Evolutionary conservation across 2,888 invertebrate genomes (phyloP).

Genomic region (Mamestra brassicae): DNA sequence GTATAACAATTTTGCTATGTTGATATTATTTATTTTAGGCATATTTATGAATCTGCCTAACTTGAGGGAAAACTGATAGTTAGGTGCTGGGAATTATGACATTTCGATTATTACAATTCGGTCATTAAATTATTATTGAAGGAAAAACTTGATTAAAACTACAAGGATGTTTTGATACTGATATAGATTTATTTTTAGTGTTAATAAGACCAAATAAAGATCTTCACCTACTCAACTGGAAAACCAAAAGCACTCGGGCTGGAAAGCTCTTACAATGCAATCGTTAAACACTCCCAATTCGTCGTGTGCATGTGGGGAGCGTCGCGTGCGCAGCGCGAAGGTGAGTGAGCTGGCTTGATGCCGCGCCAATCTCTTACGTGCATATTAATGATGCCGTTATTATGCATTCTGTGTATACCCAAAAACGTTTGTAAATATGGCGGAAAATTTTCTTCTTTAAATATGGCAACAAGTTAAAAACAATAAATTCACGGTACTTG

Average conservation of each 20-base stretch:
- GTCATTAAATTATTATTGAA: background rate
- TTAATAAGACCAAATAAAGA: background rate
- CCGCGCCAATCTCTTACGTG: constrained; percentile 82
- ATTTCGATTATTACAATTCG: too few species aligned
- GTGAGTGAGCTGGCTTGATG: constrained; percentile 84
- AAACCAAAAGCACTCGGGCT: constrained; percentile 38
- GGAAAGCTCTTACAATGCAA: constrained; percentile 59
- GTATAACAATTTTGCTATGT: background rate
- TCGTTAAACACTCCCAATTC: constrained; percentile 58
- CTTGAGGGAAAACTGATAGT: constrained; percentile 2
- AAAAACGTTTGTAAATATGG: constrained; percentile 41
- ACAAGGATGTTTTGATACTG: background rate
- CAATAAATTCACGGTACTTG: constrained; percentile 63
- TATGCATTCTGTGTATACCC: constrained; percentile 61
- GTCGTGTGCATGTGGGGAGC: constrained; percentile 64
- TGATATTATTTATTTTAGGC: background rate
- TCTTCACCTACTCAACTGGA: constrained; percentile 10
- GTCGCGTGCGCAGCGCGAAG: constrained; percentile 78
- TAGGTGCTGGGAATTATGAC: background rate
- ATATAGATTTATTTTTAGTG: background rate
- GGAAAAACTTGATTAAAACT: background rate
- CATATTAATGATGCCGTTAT: constrained; percentile 69
- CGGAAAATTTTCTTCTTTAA: constrained; percentile 33
- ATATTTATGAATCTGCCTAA: background rate
- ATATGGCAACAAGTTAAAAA: constrained; percentile 49